Conservation (phyloP, 2,797 vertebrate genomes). For the Oreortyx pictus region DNA sequence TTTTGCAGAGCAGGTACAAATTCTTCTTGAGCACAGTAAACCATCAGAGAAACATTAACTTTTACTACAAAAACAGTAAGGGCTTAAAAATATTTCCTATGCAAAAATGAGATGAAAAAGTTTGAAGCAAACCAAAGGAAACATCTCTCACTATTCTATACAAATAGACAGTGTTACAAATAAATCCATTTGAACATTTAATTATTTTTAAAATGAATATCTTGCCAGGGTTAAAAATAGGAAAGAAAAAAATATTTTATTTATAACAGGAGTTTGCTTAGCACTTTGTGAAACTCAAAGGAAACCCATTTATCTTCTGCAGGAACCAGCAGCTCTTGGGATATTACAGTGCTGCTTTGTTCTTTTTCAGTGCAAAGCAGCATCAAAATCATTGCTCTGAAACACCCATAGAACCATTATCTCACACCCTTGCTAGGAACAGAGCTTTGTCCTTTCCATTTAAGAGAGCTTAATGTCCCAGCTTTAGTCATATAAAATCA, state of each 20-base stretch:
- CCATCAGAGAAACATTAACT: neutral
- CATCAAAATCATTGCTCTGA: neutral
- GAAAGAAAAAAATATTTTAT: neutral
- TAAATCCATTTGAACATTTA: neutral
- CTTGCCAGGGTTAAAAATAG: neutral
- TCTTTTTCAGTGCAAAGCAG: neutral
- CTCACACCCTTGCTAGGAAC: neutral
- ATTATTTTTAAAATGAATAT: neutral
- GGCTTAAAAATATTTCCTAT: neutral
- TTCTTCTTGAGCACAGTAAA: constrained; percentile 6
- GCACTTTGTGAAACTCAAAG: neutral
- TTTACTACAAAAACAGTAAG: neutral
- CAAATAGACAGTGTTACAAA: neutral
- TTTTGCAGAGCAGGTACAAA: constrained; percentile 1
- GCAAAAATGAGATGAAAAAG: neutral
- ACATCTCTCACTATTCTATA: neutral
- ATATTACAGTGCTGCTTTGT: neutral
- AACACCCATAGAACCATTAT: neutral
- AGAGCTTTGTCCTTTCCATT: neutral
- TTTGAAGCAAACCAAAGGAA: neutral
- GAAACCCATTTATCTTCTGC: neutral
- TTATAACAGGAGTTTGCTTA: neutral
- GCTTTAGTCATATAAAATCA: neutral
- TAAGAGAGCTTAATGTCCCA: neutral
- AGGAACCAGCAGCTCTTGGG: neutral